Base-by-base conservation (phyloP, 2,797 vertebrate species). In the Silurus lanzhouensis region DNA sequence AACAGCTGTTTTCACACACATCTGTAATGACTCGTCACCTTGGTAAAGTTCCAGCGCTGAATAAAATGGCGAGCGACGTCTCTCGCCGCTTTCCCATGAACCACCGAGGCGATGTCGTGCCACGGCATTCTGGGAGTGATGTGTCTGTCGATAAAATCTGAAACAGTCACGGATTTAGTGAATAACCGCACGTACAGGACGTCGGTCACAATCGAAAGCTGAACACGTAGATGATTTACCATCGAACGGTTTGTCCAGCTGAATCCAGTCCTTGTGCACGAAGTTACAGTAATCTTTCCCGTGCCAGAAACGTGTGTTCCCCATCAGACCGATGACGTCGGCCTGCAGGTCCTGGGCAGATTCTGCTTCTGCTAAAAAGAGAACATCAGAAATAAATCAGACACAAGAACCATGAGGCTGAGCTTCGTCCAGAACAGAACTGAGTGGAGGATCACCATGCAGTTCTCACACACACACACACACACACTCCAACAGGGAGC, bases 241-340 rank as follows among this genome's bases (percentile, higher is more conserved):
- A 70, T 97, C 97, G 70, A 99, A 99, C 1, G 98, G 98, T 88
- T 99, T 99, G 87, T 99, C 98, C 38, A 99, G 96, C 6, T 99
- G 97, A 25, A 99, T 94, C 98, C 98, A 99, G 93, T 99, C 98
- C 91, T 97, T 99, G 90, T 97, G 95, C 86, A 99, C 98, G 0
- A 99, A 99, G 94, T 99, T 99, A 92, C 98, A 99, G 86, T 99
- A 99, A 88, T 99, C 98, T 83, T 99, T 99, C 0, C 98, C 98
- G 0, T 99, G 98, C 98, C 98, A 99, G 95, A 99, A 99, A 0
- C 98, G 93, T 0, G 97, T 97, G 91, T 99, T 95, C 22, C 98
- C 98, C 0, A 96, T 94, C 67, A 99, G 89, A 74, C 97, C 97
- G 0, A 96, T 96, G 0, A 97, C 93, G 0, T 95, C 96, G 0